phyloP scores from a whole-genome alignment of 2,888 invertebrate genomes.

The Pseudolycoriella hygida region DNA sequence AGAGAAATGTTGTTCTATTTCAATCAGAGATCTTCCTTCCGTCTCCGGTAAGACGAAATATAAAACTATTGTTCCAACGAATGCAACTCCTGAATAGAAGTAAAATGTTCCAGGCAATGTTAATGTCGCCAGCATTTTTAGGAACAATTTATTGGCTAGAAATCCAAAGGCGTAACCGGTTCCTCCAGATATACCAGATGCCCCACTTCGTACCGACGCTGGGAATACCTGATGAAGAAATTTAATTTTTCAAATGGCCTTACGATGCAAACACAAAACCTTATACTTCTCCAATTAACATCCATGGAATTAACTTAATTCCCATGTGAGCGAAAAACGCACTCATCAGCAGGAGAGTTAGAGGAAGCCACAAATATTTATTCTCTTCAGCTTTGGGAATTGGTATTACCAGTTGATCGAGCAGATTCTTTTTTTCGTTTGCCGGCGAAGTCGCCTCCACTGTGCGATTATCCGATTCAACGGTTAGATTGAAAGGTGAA shows the following conservation, averaged over 20 bases:
- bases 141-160: conserved; percentile 53
- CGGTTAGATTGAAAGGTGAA: neutral
- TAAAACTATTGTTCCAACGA: conserved; percentile 42
- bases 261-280: neutral
- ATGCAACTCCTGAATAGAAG: conserved; percentile 44
- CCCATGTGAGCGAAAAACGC: conserved; percentile 53
- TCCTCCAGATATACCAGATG: conserved; percentile 54
- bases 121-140: conserved; percentile 41
- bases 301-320: conserved; percentile 59
- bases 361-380: conserved; percentile 47
- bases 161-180: conserved; percentile 61
- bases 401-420: conserved; percentile 16
- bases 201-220: conserved; percentile 46
- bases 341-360: conserved; percentile 41
- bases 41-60: conserved; percentile 64
- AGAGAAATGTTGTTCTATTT: conserved; percentile 52
- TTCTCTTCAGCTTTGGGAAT: conserved; percentile 30
- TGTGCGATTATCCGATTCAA: neutral
- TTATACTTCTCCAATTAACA: conserved; percentile 56
- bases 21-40: conserved; percentile 54
- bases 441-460: neutral
- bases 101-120: conserved; percentile 56
- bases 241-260: neutral
- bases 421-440: neutral
- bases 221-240: conserved; percentile 36